These are phyloP conservation scores for Cepaea hortensis DNA, from an alignment of 2,888 invertebrate species.

Conservation along the genomic window DNA sequence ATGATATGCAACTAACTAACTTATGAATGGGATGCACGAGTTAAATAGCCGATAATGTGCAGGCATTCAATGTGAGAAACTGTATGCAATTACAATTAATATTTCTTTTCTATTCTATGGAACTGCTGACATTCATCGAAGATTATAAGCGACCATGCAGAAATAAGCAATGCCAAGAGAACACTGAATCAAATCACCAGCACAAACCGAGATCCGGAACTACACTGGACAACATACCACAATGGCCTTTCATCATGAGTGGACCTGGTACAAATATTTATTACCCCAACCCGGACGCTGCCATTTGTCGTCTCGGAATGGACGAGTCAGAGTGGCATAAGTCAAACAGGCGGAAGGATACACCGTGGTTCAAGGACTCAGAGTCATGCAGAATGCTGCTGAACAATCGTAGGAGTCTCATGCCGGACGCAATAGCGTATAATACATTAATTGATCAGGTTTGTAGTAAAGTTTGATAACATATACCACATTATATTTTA, in stretches of 20 bases:
- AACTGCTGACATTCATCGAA: no score
- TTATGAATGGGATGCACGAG: no score
- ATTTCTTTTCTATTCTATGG: no score
- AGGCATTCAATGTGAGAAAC: no score
- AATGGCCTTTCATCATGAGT: conserved; percentile 41
- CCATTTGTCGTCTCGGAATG: conserved; percentile 14
- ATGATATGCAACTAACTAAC: no score
- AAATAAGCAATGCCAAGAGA: no score
- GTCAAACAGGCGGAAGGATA: conserved; percentile 6
- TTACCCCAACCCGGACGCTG: conserved; percentile 38
- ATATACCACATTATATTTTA: background rate
- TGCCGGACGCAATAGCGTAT: background rate
- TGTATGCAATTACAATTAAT: no score
- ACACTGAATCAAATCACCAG: no score
- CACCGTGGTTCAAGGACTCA: conserved; percentile 21
- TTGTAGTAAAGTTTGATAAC: background rate
- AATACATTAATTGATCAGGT: background rate
- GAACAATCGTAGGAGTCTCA: background rate
- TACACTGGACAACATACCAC: background rate
- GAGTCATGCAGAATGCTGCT: background rate
- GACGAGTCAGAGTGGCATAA: conserved; percentile 14
- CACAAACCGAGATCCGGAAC: no score
- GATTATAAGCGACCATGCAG: no score
- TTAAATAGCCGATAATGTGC: no score
- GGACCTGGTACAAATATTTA: conserved; percentile 45